These are phyloP conservation scores for Volucella zonaria DNA, from an alignment of 2,888 invertebrate species.

Conservation along the genomic window DNA sequence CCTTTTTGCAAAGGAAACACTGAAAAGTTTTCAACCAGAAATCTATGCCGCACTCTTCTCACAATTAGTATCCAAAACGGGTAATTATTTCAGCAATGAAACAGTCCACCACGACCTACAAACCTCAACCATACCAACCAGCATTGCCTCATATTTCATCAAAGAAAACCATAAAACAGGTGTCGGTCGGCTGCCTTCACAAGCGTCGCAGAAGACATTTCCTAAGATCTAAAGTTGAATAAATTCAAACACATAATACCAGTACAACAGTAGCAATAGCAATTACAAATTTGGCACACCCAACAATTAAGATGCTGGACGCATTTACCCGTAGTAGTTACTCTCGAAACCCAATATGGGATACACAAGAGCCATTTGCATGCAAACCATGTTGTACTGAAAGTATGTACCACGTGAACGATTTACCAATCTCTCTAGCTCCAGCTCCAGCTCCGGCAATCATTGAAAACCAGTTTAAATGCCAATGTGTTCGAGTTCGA, in stretches of 20 bases:
- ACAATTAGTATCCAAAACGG: constrained; percentile 2
- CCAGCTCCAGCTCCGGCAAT: not conserved
- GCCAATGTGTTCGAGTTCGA: constrained; percentile 42
- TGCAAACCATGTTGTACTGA: constrained; percentile 47
- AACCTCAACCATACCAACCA: not conserved
- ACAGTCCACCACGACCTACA: constrained; percentile 7
- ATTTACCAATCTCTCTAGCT: constrained; percentile 35
- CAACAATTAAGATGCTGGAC: constrained; percentile 42
- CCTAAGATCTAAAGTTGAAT: not conserved
- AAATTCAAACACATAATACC: not conserved
- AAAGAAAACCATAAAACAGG: constrained; percentile 22
- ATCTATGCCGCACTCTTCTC: constrained; percentile 2
- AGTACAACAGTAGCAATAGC: constrained; percentile 24
- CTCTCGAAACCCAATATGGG: constrained; percentile 56
- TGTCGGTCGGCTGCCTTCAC: constrained; percentile 26
- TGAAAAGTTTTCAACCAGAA: constrained; percentile 15
- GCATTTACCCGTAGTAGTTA: constrained; percentile 18
- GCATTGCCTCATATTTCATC: constrained; percentile 34
- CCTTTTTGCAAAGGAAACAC: constrained; percentile 4
- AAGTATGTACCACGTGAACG: constrained; percentile 53
- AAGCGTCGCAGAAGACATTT: constrained; percentile 20
- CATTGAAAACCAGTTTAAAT: constrained; percentile 40
- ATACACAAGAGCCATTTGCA: constrained; percentile 50
- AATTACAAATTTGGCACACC: constrained; percentile 51
- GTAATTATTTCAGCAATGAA: not conserved